Percentiles rank a stretch among this genome's conserved stretches.
These are phyloP conservation scores for Dynastes maya DNA, from an alignment of 2,888 invertebrate genomes.

Conservation along the genomic window DNA sequence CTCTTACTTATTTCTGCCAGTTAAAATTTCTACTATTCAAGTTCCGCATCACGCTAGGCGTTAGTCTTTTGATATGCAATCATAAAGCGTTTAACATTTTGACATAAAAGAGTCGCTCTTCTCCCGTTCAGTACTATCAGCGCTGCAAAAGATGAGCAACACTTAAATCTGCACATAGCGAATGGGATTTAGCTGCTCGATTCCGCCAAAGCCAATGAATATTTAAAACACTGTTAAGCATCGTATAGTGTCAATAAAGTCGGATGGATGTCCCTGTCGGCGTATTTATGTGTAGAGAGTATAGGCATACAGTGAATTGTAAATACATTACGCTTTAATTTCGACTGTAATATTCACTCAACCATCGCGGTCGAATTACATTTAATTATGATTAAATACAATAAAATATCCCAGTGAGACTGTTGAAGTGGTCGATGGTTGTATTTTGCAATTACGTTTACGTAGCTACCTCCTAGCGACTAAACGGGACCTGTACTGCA, in stretches of 20 bases:
- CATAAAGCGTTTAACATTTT: constrained; percentile 43
- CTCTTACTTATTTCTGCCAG: constrained; percentile 1
- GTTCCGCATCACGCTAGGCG: not conserved
- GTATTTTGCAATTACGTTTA: constrained; percentile 49
- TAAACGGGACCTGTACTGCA: constrained; percentile 27
- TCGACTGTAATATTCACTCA: constrained; percentile 52
- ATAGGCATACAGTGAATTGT: constrained; percentile 29
- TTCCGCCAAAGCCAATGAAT: constrained; percentile 44
- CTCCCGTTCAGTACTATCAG: constrained; percentile 26
- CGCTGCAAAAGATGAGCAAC: constrained; percentile 19
- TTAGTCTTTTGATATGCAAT: constrained; percentile 32
- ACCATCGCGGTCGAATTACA: constrained; percentile 46
- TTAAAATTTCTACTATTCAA: constrained; percentile 28
- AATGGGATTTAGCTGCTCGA: constrained; percentile 30
- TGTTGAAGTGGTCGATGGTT: constrained; percentile 44
- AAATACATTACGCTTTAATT: constrained; percentile 48
- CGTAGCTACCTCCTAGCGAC: constrained; percentile 41
- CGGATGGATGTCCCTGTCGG: constrained; percentile 9
- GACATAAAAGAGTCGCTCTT: constrained; percentile 40
- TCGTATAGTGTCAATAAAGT: constrained; percentile 46
- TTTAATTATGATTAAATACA: constrained; percentile 51
- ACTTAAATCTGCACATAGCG: constrained; percentile 11
- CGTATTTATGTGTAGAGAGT: constrained; percentile 11
- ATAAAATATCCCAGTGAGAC: constrained; percentile 43
- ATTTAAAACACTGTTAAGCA: constrained; percentile 49